Evolutionary conservation across 2,888 invertebrate species (phyloP).

Genomic region (Watsonalla cultraria): DNA sequence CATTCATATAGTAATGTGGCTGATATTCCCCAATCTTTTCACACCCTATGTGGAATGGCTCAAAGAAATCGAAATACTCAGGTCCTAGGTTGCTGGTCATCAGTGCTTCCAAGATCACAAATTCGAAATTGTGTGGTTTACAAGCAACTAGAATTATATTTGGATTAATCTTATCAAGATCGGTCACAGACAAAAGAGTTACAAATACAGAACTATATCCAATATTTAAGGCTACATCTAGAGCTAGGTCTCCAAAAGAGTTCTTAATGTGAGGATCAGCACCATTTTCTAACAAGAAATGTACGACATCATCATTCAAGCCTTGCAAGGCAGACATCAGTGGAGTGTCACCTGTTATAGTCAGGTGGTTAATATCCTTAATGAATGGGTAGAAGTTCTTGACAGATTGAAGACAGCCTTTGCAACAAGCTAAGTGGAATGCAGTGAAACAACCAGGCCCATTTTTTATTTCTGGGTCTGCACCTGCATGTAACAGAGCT

Average conservation of each 20-base stretch:
- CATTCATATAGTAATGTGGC: slow-evolving; percentile 47
- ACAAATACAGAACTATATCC: slow-evolving; percentile 50
- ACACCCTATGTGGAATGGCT: slow-evolving; percentile 42
- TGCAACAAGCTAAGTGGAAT: slow-evolving; percentile 66
- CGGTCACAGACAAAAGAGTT: slow-evolving; percentile 46
- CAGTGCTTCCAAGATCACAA: slow-evolving; percentile 57
- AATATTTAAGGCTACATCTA: slow-evolving; percentile 53
- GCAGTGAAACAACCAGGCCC: slow-evolving; percentile 51
- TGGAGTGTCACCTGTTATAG: slow-evolving; percentile 52
- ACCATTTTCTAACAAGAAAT: slow-evolving; percentile 54
- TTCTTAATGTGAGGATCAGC: slow-evolving; percentile 63
- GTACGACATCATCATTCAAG: slow-evolving; percentile 45
- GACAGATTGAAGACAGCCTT: slow-evolving; percentile 51
- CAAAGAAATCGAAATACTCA: slow-evolving; percentile 57
- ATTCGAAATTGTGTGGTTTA: slow-evolving; percentile 64
- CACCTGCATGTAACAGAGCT: slow-evolving; percentile 61
- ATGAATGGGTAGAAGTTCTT: slow-evolving; percentile 51
- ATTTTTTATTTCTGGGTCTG: slow-evolving; percentile 58
- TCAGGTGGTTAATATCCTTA: slow-evolving; percentile 52
- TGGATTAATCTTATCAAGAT: slow-evolving; percentile 41
- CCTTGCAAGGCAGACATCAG: slow-evolving; percentile 55
- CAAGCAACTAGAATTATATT: slow-evolving; percentile 58
- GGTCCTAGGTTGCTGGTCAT: slow-evolving; percentile 58
- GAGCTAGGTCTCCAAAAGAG: slow-evolving; percentile 43
- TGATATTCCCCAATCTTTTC: slow-evolving; percentile 42